A percentile compares a stretch with the other conserved stretches of the same genome.
These are phyloP conservation scores for Octodon degus DNA, from an alignment of 2,113 vertebrate species.

Conservation along the genomic window DNA sequence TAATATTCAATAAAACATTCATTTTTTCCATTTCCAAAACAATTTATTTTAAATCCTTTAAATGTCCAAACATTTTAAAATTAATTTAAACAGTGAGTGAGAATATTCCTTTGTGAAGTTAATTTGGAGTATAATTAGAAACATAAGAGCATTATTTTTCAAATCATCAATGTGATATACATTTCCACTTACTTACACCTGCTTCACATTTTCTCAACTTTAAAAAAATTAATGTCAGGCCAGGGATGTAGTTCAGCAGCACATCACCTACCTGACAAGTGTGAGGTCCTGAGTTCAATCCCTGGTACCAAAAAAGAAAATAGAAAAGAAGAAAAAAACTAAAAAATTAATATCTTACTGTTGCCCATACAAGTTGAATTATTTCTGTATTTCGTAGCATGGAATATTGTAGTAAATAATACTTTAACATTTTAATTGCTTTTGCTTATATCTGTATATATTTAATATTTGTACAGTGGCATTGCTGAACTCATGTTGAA, in stretches of 20 bases:
- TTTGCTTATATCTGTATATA: not conserved
- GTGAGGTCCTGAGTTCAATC: too few relatives aligned
- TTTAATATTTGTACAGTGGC: not conserved
- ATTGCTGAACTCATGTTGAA: not conserved
- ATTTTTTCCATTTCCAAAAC: slow-evolving; percentile 4
- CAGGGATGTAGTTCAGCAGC: too few relatives aligned
- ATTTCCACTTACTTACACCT: not conserved
- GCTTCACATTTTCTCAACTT: not conserved
- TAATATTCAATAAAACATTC: not conserved
- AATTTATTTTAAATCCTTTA: not conserved
- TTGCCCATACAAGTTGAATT: not conserved
- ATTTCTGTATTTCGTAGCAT: not conserved
- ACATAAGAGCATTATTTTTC: not conserved
- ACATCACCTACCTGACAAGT: too few relatives aligned
- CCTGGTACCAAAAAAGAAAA: too few relatives aligned
- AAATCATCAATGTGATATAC: not conserved
- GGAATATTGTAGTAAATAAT: not conserved
- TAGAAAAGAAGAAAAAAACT: too few relatives aligned
- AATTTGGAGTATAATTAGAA: not conserved
- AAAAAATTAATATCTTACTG: too few relatives aligned
- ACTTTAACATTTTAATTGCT: not conserved
- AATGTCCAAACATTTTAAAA: not conserved
- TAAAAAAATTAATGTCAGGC: not conserved
- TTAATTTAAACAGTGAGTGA: not conserved
- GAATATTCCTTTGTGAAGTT: not conserved